These are phyloP conservation scores for Dinocampus coccinellae DNA, from an alignment of 2,888 invertebrate species.

Conservation along the genomic window DNA sequence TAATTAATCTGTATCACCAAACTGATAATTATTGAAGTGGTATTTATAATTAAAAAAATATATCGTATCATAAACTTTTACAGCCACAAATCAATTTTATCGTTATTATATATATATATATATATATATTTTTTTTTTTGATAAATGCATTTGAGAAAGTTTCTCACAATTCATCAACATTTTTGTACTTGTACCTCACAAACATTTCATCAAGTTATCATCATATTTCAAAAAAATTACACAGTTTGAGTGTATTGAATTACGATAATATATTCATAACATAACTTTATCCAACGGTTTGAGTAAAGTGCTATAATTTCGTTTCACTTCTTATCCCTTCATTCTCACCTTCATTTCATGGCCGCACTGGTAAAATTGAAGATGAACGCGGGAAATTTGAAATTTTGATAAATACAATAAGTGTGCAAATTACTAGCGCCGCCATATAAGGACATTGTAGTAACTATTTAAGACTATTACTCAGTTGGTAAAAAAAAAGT, in stretches of 20 bases:
- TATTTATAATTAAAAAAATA: too few species aligned
- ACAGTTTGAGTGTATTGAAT: not conserved
- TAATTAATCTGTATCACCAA: too few species aligned
- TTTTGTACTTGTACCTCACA: not conserved
- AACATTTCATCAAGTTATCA: not conserved
- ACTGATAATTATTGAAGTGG: too few species aligned
- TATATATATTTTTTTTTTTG: too few species aligned
- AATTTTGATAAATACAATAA: not conserved
- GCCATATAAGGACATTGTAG: not conserved
- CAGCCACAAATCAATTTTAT: too few species aligned
- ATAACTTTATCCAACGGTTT: not conserved
- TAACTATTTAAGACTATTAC: not conserved
- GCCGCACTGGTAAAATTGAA: not conserved
- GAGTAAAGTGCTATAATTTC: not conserved
- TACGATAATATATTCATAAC: not conserved
- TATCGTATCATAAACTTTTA: too few species aligned
- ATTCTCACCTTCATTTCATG: not conserved
- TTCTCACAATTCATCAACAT: not conserved
- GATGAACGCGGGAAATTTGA: not conserved
- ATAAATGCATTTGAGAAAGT: not conserved
- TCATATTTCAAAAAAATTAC: not conserved
- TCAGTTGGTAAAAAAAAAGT: slow-evolving; percentile 7
- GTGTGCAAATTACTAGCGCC: not conserved
- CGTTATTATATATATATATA: too few species aligned
- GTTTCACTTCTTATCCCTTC: not conserved